Evolutionary conservation across 1,140 invertebrate genomes (phyloP), one percentile per base, ranked within the genome.

Genomic region (Polypedilum vanderplanki): DNA sequence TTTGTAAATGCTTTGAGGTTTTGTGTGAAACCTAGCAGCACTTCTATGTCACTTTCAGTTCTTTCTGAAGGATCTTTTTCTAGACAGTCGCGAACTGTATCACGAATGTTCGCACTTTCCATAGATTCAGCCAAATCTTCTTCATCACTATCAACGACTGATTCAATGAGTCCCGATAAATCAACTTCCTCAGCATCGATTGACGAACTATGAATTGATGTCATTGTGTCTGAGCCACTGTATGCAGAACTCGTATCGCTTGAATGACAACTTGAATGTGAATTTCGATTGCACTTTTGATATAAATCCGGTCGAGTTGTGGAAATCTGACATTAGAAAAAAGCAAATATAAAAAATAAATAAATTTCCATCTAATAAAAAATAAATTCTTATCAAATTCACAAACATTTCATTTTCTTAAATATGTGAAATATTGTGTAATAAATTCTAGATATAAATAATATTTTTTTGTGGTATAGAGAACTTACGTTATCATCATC

Each of bases 51-150:
- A 76, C 98, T 95, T 78, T 96, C 93, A 8, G 90, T 93, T 78
- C 97, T 86, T 78, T 98, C 95, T 73, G 89, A 89, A 7, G 97
- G 96, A 83, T 98, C 95, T 85, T 98, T 99, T 81, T 99, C 96
- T 74, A 99, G 85, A 81, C 97, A 98, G 83, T 99, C 97, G 77
- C 97, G 86, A 2, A 99, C 96, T 73, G 93, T 92, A 86, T 99
- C 97, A 74, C 95, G 88, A 0, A 97, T 92, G 75, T 90, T 93
- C 76, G 95, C 84, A 81, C 93, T 96, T 92, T 96, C 95, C 86
- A 95, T 94, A 80, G 92, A 93, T 79, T 97, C 94, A 40, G 93
- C 93, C 77, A 96, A 86, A 85, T 95, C 93, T 82, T 98, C 96
- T 77, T 96, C 95, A 83, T 97, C 95, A 67, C 93, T 96, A 83